Evolutionary conservation across 2,797 vertebrate genomes (phyloP).

Genomic region (Apogon talboti): DNA sequence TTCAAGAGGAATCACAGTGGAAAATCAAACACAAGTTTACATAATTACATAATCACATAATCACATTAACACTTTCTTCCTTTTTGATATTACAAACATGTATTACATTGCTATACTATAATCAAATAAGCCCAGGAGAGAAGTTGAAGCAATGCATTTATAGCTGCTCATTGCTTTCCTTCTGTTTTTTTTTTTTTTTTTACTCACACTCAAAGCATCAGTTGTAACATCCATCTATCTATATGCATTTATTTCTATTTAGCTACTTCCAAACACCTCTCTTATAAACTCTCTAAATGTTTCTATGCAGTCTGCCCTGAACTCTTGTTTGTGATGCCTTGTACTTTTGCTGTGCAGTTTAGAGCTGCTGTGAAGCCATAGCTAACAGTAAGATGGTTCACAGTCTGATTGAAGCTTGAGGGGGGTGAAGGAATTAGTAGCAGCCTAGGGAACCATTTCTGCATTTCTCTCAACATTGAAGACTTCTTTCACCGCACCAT

Average conservation of each 20-base stretch:
- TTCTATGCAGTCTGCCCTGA: conserved; percentile 51
- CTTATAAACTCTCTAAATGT: conserved; percentile 38
- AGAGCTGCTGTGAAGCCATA: conserved; percentile 62
- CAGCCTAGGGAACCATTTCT: conserved; percentile 81
- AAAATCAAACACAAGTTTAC: conserved; percentile 60
- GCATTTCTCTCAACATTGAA: conserved; percentile 80
- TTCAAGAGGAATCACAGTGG: conserved; percentile 50
- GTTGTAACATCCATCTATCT: conserved; percentile 5
- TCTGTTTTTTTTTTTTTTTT: neutral
- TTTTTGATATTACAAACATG: conserved; percentile 40
- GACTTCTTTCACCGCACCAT: conserved; percentile 79
- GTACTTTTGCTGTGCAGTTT: conserved; percentile 59
- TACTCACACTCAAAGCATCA: neutral
- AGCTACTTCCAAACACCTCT: conserved; percentile 38
- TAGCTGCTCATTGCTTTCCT: neutral
- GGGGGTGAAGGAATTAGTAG: conserved; percentile 82
- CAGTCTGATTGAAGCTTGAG: conserved; percentile 81
- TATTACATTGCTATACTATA: conserved; percentile 38
- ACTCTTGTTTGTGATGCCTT: conserved; percentile 60
- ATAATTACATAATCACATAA: conserved; percentile 72
- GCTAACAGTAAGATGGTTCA: conserved; percentile 77
- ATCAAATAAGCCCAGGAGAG: conserved; percentile 45
- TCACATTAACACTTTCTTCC: conserved; percentile 29
- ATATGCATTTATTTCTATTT: neutral
- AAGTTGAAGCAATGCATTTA: conserved; percentile 34